Evolutionary conservation across 2,113 vertebrate genomes (phyloP), one percentile per base, ranked within the genome.

Genomic region (Xenotilapia caudafasciata): DNA sequence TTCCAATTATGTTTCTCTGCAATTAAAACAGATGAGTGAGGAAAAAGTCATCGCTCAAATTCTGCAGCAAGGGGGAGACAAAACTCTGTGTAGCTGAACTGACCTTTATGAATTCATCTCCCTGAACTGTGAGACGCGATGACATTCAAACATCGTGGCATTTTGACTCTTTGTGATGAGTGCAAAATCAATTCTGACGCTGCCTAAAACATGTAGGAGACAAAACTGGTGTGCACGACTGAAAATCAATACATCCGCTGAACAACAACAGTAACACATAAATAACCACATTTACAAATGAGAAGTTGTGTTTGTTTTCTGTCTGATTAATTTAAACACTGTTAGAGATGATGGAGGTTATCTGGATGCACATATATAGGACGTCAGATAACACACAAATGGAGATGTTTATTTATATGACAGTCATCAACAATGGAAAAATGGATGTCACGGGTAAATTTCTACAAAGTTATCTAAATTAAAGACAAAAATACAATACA

Each of bases 11-110:
- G 9, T n/a, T 49, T 35, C 17, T 15, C 56, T 62, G 26, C 12
- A 65, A 35, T 19, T 65, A 21, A 65, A 23, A n/a, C 42, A 21
- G 11, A 28, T 4, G 3, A 42, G 5, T 42, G 47, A n/a, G 21
- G 28, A 38, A 38, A 55, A 4, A 49, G 2, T 9, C 1, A 82
- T 40, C 19, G 21, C 54, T 79, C 6, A 31, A 54, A 56, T 7
- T 38, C 51, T 51, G 28, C 82, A 88, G 62, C 83, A 86, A 89
- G 90, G 4, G 83, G 86, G 92, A 90, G 88, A 90, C 83, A 90
- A 83, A 92, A 47, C 26, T 45, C 83, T 31, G 35, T 62, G 17
- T 51, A 87, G 21, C 23, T 62, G 60, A 15, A 28, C 12, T 73
- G 15, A 75, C 45, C 21, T 26, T 73, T 3, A 51, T 23, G 17